Evolutionary conservation across 2,113 vertebrate species (phyloP).

Genomic region (Triplophysa tibetana): DNA sequence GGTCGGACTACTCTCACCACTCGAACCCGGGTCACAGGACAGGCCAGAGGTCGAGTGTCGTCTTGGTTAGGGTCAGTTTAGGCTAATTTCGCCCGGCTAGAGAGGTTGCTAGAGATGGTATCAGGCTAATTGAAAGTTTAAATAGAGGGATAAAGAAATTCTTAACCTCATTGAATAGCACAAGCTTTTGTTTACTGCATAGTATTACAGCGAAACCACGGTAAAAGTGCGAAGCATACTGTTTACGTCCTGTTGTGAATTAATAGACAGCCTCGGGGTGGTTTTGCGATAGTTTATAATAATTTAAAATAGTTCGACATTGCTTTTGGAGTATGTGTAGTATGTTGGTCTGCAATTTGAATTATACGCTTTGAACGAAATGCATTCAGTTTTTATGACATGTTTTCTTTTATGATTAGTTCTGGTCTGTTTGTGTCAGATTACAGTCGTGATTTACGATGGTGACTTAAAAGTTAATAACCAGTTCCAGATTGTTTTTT

Average conservation of each 20-base stretch:
- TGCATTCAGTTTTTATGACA: constrained; percentile 3
- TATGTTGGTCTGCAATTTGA: background rate
- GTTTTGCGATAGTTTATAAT: background rate
- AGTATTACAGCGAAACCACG: background rate
- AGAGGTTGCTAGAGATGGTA: constrained; percentile 53
- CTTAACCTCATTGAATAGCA: background rate
- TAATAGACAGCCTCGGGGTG: background rate
- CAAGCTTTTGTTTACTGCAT: background rate
- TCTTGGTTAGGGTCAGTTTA: constrained; percentile 77
- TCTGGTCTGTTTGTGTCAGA: background rate
- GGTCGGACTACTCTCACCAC: constrained; percentile 76
- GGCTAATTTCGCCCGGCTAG: constrained; percentile 71
- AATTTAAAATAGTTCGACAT: no score
- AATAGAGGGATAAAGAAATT: constrained; percentile 56
- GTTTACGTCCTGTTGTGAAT: background rate
- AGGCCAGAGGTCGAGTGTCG: constrained; percentile 79
- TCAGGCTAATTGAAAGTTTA: constrained; percentile 65
- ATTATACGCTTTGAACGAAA: background rate
- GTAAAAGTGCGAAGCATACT: background rate
- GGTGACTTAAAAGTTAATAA: constrained; percentile 21
- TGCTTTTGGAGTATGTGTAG: background rate
- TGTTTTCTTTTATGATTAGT: constrained; percentile 25
- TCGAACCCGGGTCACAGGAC: constrained; percentile 80
- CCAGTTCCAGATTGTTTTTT: constrained; percentile 13
- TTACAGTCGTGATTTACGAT: constrained; percentile 7